Evolutionary conservation across 1,140 invertebrate species (phyloP).

Genomic region (Orius insidiosus): DNA sequence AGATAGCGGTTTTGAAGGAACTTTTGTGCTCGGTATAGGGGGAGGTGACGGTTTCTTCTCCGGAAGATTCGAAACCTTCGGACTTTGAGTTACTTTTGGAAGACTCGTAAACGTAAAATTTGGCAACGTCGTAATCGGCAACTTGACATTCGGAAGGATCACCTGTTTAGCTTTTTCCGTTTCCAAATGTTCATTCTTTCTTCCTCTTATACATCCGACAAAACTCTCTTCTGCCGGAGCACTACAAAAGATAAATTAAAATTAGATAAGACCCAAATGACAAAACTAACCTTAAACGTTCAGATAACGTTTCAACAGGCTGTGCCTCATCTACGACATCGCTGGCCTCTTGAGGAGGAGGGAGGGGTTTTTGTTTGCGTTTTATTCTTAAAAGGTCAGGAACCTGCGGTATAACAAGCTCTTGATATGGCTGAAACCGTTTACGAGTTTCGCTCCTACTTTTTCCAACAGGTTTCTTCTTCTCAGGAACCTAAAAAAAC

Average conservation of each 20-base stretch:
- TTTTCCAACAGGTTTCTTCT: too few relatives aligned
- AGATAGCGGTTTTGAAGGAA: too few relatives aligned
- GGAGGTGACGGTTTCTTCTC: too few relatives aligned
- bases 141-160: conserved; percentile 6
- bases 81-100: too few relatives aligned
- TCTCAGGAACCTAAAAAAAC: too few relatives aligned
- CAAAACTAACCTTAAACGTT: neutral
- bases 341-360: neutral
- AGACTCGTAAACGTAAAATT: neutral
- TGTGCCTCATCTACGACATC: too few relatives aligned
- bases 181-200: conserved; percentile 6
- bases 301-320: too few relatives aligned
- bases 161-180: neutral
- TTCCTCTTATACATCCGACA: conserved; percentile 8
- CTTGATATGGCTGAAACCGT: conserved; percentile 9
- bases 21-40: too few relatives aligned
- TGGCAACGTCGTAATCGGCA: conserved; percentile 2
- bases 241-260: too few relatives aligned
- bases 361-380: conserved; percentile 3
- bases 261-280: neutral
- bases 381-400: conserved; percentile 12
- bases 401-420: conserved; percentile 10
- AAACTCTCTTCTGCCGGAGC: neutral
- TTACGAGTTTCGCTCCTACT: too few relatives aligned
- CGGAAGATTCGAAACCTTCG: too few relatives aligned